phyloP scores from a whole-genome alignment of 2,113 vertebrate species.

The Tragelaphus scriptus region DNA sequence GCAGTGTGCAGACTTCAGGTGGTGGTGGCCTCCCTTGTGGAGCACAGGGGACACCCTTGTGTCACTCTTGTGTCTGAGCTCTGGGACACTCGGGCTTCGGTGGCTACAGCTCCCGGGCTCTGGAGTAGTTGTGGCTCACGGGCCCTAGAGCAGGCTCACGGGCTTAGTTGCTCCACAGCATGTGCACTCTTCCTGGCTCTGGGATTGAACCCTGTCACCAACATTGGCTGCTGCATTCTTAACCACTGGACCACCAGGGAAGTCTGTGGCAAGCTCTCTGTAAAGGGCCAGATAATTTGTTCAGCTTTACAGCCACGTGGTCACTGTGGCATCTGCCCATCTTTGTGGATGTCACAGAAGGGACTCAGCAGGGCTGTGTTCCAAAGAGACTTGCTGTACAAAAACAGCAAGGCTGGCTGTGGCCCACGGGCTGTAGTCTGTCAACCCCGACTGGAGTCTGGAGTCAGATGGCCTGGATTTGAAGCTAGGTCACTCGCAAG shows the following conservation, averaged over 20 bases:
- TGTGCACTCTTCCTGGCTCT: background rate
- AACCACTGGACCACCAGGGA: background rate
- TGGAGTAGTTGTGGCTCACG: fast-evolving
- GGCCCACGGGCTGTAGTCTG: fast-evolving
- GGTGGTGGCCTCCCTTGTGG: background rate
- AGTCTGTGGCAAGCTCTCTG: background rate
- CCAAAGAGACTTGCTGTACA: background rate
- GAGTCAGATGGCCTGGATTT: background rate
- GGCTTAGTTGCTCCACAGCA: fast-evolving
- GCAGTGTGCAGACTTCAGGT: fast-evolving
- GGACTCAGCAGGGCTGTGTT: background rate
- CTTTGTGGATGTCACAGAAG: no score
- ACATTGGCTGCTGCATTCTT: fast-evolving
- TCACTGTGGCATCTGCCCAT: fast-evolving
- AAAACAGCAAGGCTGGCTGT: background rate
- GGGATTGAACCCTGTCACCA: background rate
- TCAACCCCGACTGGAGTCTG: fast-evolving
- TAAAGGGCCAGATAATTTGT: background rate
- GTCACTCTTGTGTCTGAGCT: no score
- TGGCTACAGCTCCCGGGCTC: background rate
- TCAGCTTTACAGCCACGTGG: fast-evolving
- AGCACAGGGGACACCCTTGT: background rate
- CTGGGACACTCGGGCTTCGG: background rate
- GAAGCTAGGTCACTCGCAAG: background rate
- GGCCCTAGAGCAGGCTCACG: background rate